Percentiles rank a stretch among this genome's conserved stretches.
Conservation (phyloP, 1,140 invertebrate species). For the Cotesia typhae region DNA sequence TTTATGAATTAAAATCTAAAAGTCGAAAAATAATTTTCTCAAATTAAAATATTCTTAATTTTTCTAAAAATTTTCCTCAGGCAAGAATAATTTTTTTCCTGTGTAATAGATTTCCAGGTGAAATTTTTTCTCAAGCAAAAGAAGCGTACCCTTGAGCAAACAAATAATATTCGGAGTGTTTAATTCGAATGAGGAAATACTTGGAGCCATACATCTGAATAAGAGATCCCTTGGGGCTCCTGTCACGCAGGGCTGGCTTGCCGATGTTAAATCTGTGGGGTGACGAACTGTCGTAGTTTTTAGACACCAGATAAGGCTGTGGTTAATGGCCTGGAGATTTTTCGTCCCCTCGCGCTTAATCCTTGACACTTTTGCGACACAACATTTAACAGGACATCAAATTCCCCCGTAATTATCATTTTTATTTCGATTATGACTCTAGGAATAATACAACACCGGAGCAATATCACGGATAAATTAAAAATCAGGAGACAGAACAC, state of each 20-base stretch:
- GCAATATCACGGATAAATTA: too few relatives aligned
- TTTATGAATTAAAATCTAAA: too few relatives aligned
- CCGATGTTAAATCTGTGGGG: neutral
- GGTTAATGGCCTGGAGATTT: conserved; percentile 53
- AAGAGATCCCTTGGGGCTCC: neutral
- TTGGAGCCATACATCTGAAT: neutral
- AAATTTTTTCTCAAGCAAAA: too few relatives aligned
- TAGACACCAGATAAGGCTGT: conserved; percentile 49
- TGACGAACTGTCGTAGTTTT: conserved; percentile 49
- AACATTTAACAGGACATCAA: too few relatives aligned
- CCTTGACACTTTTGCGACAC: neutral
- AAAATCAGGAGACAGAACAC: too few relatives aligned
- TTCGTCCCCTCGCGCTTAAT: conserved; percentile 30
- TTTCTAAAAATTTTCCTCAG: too few relatives aligned
- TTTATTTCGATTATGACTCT: neutral
- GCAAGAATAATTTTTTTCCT: too few relatives aligned
- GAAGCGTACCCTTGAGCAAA: too few relatives aligned
- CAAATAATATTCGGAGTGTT: neutral
- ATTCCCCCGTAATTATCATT: too few relatives aligned
- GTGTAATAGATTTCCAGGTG: too few relatives aligned
- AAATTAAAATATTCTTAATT: too few relatives aligned
- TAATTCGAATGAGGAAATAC: neutral
- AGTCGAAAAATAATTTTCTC: too few relatives aligned
- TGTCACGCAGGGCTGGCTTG: neutral
- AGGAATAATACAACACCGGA: conserved; percentile 29